These are phyloP conservation scores for Notarius lentiginosus DNA, from an alignment of 2,113 vertebrate species.

Conservation along the genomic window DNA sequence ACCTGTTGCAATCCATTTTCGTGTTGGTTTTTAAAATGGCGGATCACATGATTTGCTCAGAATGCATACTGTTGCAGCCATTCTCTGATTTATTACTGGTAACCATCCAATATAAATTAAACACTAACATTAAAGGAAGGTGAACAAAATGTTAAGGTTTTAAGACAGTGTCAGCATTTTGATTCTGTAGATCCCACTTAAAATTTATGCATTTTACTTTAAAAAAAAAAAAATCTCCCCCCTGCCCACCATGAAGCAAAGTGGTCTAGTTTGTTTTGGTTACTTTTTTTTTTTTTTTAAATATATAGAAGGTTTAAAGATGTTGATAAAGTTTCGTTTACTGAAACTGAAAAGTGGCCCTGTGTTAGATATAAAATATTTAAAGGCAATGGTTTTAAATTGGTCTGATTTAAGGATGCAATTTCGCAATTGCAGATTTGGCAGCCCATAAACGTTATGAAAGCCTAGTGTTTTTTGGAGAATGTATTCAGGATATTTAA, in stretches of 20 bases:
- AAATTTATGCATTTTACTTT: too few relatives aligned
- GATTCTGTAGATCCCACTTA: neutral
- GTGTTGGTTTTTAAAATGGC: neutral
- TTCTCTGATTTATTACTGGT: too few relatives aligned
- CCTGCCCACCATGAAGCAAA: neutral
- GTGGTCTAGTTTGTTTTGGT: neutral
- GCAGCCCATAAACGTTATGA: neutral
- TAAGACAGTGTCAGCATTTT: neutral
- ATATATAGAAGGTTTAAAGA: neutral
- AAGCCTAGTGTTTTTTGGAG: constrained; percentile 2
- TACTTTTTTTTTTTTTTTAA: neutral
- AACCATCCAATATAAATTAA: too few relatives aligned
- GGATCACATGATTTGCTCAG: neutral
- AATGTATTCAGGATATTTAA: constrained; percentile 15
- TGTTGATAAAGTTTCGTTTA: too few relatives aligned
- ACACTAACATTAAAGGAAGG: neutral
- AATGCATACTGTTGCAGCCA: neutral
- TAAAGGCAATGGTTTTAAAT: neutral
- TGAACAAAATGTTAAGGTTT: neutral
- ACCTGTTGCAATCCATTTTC: neutral
- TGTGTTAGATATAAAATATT: neutral
- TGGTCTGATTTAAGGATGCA: neutral
- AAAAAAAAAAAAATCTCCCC: neutral
- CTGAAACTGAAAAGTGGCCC: neutral
- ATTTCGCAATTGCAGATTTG: neutral